phyloP scores from a whole-genome alignment of 2,113 vertebrate genomes.

The Oncorhynchus tshawytscha region DNA sequence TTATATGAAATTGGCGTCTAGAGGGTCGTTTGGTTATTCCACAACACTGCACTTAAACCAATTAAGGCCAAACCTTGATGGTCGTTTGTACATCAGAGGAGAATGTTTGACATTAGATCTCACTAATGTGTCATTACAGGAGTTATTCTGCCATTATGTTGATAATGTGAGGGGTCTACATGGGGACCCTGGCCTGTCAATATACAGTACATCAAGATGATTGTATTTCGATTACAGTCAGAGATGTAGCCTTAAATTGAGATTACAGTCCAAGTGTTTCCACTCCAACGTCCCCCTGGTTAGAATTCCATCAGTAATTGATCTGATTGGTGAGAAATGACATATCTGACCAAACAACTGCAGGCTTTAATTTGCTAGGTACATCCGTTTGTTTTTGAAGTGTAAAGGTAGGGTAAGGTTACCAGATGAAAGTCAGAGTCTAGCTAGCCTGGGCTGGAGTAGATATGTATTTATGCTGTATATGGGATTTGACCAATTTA shows the following conservation, averaged over 20 bases:
- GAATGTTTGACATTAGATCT: neutral
- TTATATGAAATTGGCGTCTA: constrained; percentile 58
- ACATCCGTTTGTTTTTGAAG: neutral
- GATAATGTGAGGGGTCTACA: neutral
- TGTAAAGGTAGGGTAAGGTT: neutral
- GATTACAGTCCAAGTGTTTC: neutral
- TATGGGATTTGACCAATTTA: constrained; percentile 40
- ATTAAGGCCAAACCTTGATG: constrained; percentile 56
- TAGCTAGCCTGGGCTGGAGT: constrained; percentile 6
- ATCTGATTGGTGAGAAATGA: neutral
- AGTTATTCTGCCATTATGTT: neutral
- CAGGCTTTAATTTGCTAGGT: neutral
- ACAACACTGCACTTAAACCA: constrained; percentile 60
- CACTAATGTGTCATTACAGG: neutral
- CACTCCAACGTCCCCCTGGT: neutral
- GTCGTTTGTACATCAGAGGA: constrained; percentile 35
- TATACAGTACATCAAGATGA: neutral
- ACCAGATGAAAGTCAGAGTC: neutral
- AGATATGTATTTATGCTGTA: constrained; percentile 32
- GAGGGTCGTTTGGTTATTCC: constrained; percentile 52
- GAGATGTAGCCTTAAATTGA: neutral
- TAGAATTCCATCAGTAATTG: neutral
- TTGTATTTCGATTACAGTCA: neutral
- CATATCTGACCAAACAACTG: neutral
- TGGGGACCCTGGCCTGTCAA: neutral